Evolutionary conservation across 2,113 vertebrate genomes (phyloP).

Genomic region (Haemorhous mexicanus): DNA sequence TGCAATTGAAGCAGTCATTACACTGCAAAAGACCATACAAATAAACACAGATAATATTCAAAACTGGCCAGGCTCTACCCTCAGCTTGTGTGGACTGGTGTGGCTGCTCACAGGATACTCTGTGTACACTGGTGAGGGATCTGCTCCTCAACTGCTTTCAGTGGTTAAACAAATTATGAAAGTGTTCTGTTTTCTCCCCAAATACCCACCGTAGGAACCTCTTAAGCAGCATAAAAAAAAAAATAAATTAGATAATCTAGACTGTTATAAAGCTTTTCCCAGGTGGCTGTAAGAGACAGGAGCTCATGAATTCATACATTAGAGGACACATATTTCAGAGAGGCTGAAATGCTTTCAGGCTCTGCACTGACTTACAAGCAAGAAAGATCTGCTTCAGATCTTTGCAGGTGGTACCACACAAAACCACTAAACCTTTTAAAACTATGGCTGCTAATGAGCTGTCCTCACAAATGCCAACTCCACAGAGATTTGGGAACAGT

Average conservation of each 20-base stretch:
- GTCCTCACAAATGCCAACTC: background rate
- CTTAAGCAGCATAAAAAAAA: background rate
- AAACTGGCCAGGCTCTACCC: background rate
- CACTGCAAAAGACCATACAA: background rate
- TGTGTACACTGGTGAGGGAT: background rate
- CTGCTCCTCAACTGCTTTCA: background rate
- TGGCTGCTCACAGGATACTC: background rate
- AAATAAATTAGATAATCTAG: background rate
- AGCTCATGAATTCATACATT: background rate
- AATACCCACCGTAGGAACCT: background rate
- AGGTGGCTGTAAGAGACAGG: background rate
- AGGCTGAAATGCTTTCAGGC: background rate
- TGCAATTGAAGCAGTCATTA: slow-evolving; percentile 27
- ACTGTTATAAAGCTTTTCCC: background rate
- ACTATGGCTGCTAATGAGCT: background rate
- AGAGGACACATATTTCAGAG: background rate
- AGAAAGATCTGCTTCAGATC: background rate
- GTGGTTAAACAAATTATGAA: background rate
- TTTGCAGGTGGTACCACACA: background rate
- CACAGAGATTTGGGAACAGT: background rate
- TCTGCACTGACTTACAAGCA: background rate
- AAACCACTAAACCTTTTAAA: background rate
- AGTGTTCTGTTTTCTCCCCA: background rate
- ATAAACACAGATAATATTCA: background rate
- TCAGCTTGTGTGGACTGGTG: background rate